phyloP scores from a whole-genome alignment of 2,888 invertebrate species.

The Pachydiplax longipennis region DNA sequence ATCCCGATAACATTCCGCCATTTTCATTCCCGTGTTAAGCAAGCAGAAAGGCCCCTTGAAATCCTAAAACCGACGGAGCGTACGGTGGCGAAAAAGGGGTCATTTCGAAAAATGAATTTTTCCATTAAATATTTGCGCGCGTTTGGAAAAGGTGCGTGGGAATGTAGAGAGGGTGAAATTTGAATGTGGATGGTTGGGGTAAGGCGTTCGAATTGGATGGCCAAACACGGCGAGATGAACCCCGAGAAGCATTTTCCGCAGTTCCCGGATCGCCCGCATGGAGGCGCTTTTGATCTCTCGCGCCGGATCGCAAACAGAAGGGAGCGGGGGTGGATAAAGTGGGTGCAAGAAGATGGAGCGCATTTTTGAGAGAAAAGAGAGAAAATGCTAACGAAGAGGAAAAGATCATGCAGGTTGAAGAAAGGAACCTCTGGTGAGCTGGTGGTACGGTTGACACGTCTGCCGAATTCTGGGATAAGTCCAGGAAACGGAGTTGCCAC shows the following conservation, averaged over 20 bases:
- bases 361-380: neutral
- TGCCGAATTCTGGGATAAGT: too few species aligned
- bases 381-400: neutral
- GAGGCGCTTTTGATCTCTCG: conserved; percentile 5
- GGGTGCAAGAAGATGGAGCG: neutral
- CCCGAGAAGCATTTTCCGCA: neutral
- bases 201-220: neutral
- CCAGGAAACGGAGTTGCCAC: too few species aligned
- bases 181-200: neutral
- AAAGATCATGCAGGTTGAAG: neutral
- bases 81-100: neutral
- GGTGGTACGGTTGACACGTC: neutral
- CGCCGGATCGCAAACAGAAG: neutral
- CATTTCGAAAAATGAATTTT: neutral
- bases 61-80: neutral
- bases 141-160: neutral
- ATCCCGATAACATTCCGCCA: neutral
- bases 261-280: conserved; percentile 8
- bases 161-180: neutral
- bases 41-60: neutral
- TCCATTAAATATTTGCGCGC: neutral
- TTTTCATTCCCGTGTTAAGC: neutral
- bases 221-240: neutral
- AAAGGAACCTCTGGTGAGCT: neutral
- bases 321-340: neutral